These are phyloP conservation scores for Clarias fuscus DNA, from an alignment of 2,797 vertebrate genomes.

Conservation along the genomic window DNA sequence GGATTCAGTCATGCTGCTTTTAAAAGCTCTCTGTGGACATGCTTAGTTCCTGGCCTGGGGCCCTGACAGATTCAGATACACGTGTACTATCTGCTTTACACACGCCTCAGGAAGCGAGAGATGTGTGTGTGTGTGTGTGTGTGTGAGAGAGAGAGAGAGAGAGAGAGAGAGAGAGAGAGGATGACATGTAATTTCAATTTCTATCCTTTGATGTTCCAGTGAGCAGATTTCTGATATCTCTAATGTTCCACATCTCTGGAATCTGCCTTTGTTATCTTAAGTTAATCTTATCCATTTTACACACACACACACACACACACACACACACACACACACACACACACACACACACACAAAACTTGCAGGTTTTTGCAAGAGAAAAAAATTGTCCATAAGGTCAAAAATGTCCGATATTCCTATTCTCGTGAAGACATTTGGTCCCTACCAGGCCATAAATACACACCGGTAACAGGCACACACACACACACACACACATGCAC, in stretches of 20 bases:
- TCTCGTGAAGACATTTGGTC: not conserved
- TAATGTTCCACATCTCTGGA: slow-evolving; percentile 52
- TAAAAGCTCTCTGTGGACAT: slow-evolving; percentile 53
- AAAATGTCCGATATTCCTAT: not conserved
- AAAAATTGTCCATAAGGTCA: not conserved
- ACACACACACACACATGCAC: slow-evolving; percentile 21
- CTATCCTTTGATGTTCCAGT: slow-evolving; percentile 47
- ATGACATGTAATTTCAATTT: slow-evolving; percentile 53
- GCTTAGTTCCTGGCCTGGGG: slow-evolving; percentile 56
- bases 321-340: slow-evolving; percentile 36
- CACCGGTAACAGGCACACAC: not conserved
- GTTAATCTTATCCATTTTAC: slow-evolving; percentile 53
- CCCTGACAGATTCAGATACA: slow-evolving; percentile 52
- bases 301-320: slow-evolving; percentile 36
- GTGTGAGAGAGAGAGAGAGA: slow-evolving; percentile 23
- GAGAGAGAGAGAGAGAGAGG: slow-evolving; percentile 33
- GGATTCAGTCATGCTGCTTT: slow-evolving; percentile 44
- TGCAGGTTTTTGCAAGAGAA: not conserved
- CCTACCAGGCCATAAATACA: not conserved
- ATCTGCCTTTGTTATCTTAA: slow-evolving; percentile 47
- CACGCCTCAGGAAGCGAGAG: slow-evolving; percentile 21
- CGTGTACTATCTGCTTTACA: slow-evolving; percentile 49
- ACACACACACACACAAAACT: slow-evolving; percentile 35
- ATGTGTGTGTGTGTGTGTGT: not conserved
- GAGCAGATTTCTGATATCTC: slow-evolving; percentile 50